Evolutionary conservation across 2,797 vertebrate species (phyloP).

Genomic region (Myotis myotis): DNA sequence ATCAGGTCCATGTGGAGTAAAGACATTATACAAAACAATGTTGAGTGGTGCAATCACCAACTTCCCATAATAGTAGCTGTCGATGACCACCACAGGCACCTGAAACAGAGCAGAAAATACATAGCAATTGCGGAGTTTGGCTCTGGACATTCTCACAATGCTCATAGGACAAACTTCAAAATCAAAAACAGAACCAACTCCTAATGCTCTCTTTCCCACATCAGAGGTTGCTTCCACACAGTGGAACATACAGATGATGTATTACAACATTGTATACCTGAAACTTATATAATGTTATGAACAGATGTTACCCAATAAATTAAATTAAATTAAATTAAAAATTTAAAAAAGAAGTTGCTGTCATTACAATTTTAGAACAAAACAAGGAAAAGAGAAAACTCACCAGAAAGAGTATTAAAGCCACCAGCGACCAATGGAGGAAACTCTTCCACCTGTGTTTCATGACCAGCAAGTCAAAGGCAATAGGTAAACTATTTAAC

Average conservation of each 20-base stretch:
- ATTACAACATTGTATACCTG: not conserved
- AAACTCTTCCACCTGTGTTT: constrained; percentile 94
- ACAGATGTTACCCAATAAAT: not conserved
- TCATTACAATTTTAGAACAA: not conserved
- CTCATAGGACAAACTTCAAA: not conserved
- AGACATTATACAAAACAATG: constrained; percentile 97
- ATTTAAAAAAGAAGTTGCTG: not conserved
- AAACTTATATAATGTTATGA: not conserved
- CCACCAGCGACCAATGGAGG: constrained; percentile 89
- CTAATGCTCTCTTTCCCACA: not conserved
- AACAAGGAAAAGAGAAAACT: constrained; percentile 66
- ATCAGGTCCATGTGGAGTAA: constrained; percentile 96
- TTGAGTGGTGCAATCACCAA: constrained; percentile 95
- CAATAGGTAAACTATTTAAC: constrained; percentile 91
- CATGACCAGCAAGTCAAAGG: constrained; percentile 93
- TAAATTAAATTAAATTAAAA: not conserved
- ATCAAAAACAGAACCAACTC: constrained; percentile 25
- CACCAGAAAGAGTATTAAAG: constrained; percentile 93
- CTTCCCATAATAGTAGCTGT: constrained; percentile 97
- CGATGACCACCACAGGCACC: constrained; percentile 92
- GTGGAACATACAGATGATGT: not conserved
- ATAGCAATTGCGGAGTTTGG: not conserved
- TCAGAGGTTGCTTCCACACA: not conserved
- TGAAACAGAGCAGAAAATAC: constrained; percentile 74
- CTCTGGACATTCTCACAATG: not conserved